Conservation (phyloP, 2,888 invertebrate genomes). For the Pocota personata region DNA sequence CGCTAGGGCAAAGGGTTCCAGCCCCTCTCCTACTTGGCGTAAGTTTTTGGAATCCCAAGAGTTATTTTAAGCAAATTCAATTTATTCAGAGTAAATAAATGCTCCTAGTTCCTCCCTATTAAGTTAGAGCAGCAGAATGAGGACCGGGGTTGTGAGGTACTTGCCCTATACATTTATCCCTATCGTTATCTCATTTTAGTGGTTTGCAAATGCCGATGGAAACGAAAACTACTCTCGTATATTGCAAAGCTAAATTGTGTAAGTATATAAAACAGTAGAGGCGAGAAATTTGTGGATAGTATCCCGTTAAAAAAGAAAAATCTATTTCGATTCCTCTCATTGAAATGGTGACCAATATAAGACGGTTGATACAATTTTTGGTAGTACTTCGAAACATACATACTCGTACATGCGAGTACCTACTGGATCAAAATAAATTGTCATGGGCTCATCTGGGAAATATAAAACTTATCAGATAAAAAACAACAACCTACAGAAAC, state of each 20-base stretch:
- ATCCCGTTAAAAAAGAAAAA: too few relatives aligned
- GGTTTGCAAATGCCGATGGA: conserved; percentile 17
- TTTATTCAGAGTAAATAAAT: conserved; percentile 61
- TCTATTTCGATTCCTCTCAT: too few relatives aligned
- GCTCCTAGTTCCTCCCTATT: not conserved
- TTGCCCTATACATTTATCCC: conserved; percentile 3
- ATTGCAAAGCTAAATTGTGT: conserved; percentile 5
- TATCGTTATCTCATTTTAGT: conserved; percentile 24
- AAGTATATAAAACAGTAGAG: conserved; percentile 2
- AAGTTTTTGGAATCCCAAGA: conserved; percentile 45
- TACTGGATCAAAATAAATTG: too few relatives aligned
- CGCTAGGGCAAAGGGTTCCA: conserved; percentile 13
- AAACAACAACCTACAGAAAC: too few relatives aligned
- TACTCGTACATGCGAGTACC: too few relatives aligned
- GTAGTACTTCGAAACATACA: too few relatives aligned
- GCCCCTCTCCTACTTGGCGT: not conserved
- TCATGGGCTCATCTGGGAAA: too few relatives aligned
- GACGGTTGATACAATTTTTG: too few relatives aligned
- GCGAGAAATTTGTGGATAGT: too few relatives aligned
- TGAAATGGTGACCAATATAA: too few relatives aligned
- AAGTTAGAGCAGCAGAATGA: not conserved
- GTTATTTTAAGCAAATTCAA: conserved; percentile 56
- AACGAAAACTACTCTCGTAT: conserved; percentile 8
- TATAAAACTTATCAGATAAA: too few relatives aligned
- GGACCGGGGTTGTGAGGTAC: not conserved